Percentiles rank a stretch among this genome's conserved stretches.
Evolutionary conservation across 1,140 invertebrate species (phyloP).

Genomic region (Yoshiicerus persimilis): DNA sequence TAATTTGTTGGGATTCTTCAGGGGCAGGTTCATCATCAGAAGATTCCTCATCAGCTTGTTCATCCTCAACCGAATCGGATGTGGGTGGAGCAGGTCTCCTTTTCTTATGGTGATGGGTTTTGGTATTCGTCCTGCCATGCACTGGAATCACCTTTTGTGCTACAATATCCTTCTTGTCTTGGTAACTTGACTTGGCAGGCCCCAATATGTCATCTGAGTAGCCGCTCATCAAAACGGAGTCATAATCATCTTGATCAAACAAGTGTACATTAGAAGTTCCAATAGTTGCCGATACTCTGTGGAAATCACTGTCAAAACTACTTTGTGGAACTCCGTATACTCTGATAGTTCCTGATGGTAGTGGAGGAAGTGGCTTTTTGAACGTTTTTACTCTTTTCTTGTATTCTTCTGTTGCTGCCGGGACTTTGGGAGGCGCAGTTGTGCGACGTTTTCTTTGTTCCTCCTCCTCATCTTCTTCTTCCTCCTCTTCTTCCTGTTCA

Average conservation of each 20-base stretch:
- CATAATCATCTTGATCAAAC: conserved; percentile 23
- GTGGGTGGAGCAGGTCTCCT: neutral
- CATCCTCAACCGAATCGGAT: neutral
- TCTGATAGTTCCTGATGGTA: neutral
- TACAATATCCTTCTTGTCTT: neutral
- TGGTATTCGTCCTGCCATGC: neutral
- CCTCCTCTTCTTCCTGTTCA: neutral
- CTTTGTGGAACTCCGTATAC: neutral
- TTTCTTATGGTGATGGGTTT: neutral
- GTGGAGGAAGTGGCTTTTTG: neutral
- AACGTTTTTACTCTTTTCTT: neutral
- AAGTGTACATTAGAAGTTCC: neutral
- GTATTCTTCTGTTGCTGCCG: neutral
- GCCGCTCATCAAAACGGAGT: neutral
- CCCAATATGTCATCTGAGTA: neutral
- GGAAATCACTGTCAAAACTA: neutral
- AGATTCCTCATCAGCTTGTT: neutral
- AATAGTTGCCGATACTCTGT: neutral
- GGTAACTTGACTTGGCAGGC: neutral
- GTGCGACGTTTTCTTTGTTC: neutral
- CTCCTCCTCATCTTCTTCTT: conserved; percentile 4
- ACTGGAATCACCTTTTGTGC: neutral
- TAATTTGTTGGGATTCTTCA: neutral
- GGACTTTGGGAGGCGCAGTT: too few species aligned
- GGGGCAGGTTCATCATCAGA: neutral